Conservation (phyloP, 2,113 vertebrate species). For the Tachysurus fulvidraco region DNA sequence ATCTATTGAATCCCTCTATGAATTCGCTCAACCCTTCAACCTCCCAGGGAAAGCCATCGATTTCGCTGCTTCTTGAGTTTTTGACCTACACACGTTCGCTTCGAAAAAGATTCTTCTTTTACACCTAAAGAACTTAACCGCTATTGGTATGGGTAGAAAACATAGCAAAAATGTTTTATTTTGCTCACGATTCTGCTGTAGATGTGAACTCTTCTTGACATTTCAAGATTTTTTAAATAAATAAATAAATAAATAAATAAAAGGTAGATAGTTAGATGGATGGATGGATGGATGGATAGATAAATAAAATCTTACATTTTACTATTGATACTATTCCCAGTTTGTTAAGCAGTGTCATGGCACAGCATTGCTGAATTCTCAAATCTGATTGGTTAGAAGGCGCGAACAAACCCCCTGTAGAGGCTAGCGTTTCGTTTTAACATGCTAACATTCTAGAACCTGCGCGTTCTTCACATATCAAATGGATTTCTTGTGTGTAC, state of each 20-base stretch:
- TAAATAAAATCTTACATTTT: neutral
- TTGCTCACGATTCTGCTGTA: neutral
- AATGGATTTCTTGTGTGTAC: neutral
- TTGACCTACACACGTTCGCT: neutral
- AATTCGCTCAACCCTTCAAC: neutral
- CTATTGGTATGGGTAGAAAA: neutral
- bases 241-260: no score
- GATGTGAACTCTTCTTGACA: neutral
- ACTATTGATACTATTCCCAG: neutral
- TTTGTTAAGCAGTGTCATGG: neutral
- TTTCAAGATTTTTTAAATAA: neutral
- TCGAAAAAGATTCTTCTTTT: neutral
- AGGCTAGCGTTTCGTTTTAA: neutral
- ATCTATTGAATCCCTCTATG: conserved; percentile 16
- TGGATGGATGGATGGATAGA: no score
- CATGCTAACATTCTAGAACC: neutral
- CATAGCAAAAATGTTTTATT: neutral
- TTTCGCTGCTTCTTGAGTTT: neutral
- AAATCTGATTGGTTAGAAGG: neutral
- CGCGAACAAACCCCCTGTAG: neutral
- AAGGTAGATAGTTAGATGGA: no score
- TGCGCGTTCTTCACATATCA: neutral
- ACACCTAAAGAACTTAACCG: neutral
- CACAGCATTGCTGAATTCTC: neutral
- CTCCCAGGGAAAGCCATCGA: neutral